Conservation (phyloP, 1,140 invertebrate species). For the Atopsyche davidsoni region DNA sequence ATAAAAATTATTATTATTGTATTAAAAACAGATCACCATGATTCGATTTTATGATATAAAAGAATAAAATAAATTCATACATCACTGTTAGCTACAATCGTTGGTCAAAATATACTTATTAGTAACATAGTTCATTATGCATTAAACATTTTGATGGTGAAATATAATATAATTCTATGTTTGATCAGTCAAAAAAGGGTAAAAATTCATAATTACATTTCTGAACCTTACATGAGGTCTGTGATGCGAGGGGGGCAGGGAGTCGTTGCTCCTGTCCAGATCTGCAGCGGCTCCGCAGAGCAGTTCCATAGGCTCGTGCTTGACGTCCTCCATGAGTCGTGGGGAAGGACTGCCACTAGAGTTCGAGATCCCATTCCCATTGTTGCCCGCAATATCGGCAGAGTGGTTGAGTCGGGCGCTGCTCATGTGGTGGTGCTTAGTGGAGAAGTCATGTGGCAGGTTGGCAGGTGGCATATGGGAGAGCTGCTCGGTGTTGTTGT, state of each 20-base stretch:
- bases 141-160: no score
- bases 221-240: conserved; percentile 61
- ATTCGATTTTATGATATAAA: no score
- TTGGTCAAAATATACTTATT: no score
- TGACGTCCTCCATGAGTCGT: conserved; percentile 59
- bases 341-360: conserved; percentile 38
- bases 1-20: no score
- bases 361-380: conserved; percentile 56
- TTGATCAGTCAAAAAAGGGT: conserved; percentile 8
- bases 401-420: conserved; percentile 44
- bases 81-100: no score
- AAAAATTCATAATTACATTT: conserved; percentile 19
- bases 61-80: no score
- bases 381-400: conserved; percentile 45
- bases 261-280: conserved; percentile 56
- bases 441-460: conserved; percentile 67
- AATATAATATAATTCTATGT: no score
- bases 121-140: no score
- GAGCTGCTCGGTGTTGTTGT: conserved; percentile 53
- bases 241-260: conserved; percentile 60
- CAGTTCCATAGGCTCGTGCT: conserved; percentile 73
- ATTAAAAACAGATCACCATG: no score
- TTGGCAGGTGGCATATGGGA: conserved; percentile 35
- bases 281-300: conserved; percentile 61
- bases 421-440: conserved; percentile 54